Conservation (phyloP, 2,888 invertebrate genomes). For the Harpalus rufipes region DNA sequence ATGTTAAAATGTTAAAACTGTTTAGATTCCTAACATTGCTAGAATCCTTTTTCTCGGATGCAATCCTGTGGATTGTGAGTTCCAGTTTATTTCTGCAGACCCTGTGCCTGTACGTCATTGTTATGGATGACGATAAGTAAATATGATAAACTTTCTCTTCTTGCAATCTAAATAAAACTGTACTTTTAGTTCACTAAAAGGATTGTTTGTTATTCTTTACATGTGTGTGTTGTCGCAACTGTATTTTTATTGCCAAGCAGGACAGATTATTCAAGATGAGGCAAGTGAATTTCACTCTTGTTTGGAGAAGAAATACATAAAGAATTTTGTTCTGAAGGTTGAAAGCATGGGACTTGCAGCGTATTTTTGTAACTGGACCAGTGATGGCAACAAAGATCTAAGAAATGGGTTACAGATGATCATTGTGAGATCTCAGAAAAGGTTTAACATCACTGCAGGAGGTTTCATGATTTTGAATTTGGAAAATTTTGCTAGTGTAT, state of each 20-base stretch:
- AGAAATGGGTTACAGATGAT: background rate
- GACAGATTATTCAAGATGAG: conserved; percentile 53
- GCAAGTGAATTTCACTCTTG: background rate
- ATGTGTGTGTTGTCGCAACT: conserved; percentile 18
- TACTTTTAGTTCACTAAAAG: conserved; percentile 27
- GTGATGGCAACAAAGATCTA: background rate
- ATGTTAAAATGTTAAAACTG: too few species aligned
- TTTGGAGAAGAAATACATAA: background rate
- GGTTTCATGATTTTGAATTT: conserved; percentile 30
- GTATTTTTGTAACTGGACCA: conserved; percentile 9
- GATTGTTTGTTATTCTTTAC: conserved; percentile 2
- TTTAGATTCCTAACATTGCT: conserved; percentile 66
- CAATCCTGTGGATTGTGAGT: background rate
- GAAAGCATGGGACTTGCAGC: conserved; percentile 23
- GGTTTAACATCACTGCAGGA: conserved; percentile 32
- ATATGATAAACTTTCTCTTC: background rate
- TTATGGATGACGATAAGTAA: conserved; percentile 16
- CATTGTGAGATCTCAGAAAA: conserved; percentile 6
- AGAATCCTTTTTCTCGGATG: conserved; percentile 19
- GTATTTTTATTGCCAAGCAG: conserved; percentile 39
- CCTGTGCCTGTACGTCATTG: background rate
- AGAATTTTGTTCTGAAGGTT: conserved; percentile 7
- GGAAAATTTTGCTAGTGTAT: conserved; percentile 33
- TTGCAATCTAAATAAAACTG: conserved; percentile 8
- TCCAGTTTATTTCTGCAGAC: background rate